Evolutionary conservation across 2,888 invertebrate genomes (phyloP), one percentile per base, ranked within the genome.

Genomic region (Drosophila cracens): DNA sequence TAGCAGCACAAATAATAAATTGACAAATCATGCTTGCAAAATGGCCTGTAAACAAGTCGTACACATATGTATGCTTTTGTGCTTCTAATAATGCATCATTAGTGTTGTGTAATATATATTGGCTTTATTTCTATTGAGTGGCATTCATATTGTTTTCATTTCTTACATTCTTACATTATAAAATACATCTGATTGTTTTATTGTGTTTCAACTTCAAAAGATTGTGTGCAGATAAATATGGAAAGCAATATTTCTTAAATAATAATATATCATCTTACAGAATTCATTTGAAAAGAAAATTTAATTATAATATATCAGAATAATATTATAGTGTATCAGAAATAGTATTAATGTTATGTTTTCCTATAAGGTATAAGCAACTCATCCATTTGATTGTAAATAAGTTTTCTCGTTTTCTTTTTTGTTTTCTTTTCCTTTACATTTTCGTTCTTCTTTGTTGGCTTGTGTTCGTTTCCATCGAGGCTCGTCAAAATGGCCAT

Each of bases 401-500:
- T 68, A 43, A 29, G 49, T 34, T 21, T 16, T 33, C 25, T 43
- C 8, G 8, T 46, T 53, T 34, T 36, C 7, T 34, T 21, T 34
- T 69, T 33, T 21, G 2, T 56, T n/a, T 27, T n/a, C 4, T 43
- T 18, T 43, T 21, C n/a, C 11, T 53, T 34, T 16, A 43, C 31
- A 27, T 11, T 33, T 62, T 58, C n/a, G 48, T 48, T 54, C 61
- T 66, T 56, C 52, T 61, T 59, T 59, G 58, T 71, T 71, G 70
- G 49, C 49, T 52, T 53, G 43, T 76, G 69, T 61, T 62, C 74
- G 73, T 70, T 70, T 59, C 48, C 46, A 58, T 73, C 79, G 76
- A 63, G 85, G 53, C 83, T 80, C 77, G 83, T 87, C 83, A 83
- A 77, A 85, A 81, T 57, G 68, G 65, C 69, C 73, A 71, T 68